Evolutionary conservation across 1,140 invertebrate genomes (phyloP), one percentile per base, ranked within the genome.

Genomic region (Monomorium pharaonis): DNA sequence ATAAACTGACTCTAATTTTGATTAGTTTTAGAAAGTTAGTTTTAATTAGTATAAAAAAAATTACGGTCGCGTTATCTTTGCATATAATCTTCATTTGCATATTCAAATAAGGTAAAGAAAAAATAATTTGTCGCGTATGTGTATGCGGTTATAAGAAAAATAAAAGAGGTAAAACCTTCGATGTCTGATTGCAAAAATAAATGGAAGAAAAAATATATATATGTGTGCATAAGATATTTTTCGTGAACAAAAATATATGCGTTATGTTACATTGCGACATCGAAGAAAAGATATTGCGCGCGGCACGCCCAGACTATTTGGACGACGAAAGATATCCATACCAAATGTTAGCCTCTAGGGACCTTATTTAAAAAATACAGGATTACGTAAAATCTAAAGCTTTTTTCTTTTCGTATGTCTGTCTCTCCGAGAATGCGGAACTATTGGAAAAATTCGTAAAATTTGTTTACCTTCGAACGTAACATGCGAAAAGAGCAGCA

Each of bases 311-410:
- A 47, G 77, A 88, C 81, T 77, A 86, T 77, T 60, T 60, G 14
- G 65, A 30, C 74, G 70, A 88, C 87, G 75, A 84, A 87, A 88
- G 84, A 88, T 89, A 77, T 14, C 80, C n/a, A n/a, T n/a, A n/a
- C n/a, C 67, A 74, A 88, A 87, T 87, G 87, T 84, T 44, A 78
- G 62, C 58, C 86, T 86, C 80, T 10, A 62, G 83, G 67, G 81
- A 81, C 74, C 63, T 90, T 76, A 89, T 90, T 90, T 85, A 49
- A 56, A 54, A 78, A 89, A 87, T 87, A 69, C 89, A 87, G 81
- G 76, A 87, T 72, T 70, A 16, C 42, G 37, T 85, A 85, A 86
- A 89, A 81, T 47, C 58, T 44, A 33, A 21, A 65, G 16, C 58
- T 85, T 87, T 60, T 76, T 60, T 76, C 37, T 24, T 54, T 69